phyloP scores from a whole-genome alignment of 2,113 vertebrate species.

The Grammomys surdaster region DNA sequence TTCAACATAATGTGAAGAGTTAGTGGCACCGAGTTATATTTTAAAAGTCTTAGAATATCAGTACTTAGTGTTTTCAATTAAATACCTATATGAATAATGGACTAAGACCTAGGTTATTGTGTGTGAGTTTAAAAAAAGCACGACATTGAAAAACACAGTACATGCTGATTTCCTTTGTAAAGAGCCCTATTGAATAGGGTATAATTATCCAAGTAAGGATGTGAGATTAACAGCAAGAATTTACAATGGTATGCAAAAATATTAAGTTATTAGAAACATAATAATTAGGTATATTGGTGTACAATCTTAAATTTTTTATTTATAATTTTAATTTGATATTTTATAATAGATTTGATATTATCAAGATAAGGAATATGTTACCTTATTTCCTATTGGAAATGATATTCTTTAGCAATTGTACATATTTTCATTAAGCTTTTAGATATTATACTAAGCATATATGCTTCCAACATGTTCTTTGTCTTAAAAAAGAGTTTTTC shows the following conservation, averaged over 20 bases:
- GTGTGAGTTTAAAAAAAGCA: not conserved
- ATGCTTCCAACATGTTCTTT: not conserved
- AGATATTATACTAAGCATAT: not conserved
- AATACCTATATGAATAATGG: not conserved
- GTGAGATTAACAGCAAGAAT: not conserved
- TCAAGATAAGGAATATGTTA: not conserved
- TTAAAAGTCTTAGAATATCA: not conserved
- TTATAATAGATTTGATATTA: not conserved
- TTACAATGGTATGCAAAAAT: not conserved
- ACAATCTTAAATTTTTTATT: not conserved
- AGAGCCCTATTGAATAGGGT: not conserved
- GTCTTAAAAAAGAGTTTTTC: not conserved
- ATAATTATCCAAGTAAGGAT: not conserved
- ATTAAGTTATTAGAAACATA: not conserved
- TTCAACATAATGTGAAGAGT: not conserved
- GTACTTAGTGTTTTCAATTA: constrained; percentile 10
- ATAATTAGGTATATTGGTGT: not conserved
- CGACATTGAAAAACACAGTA: not conserved
- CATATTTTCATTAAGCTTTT: not conserved
- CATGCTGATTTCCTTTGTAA: not conserved
- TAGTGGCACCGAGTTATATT: not conserved
- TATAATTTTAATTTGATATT: constrained; percentile 1
- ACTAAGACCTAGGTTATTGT: not conserved
- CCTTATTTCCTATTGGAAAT: not conserved
- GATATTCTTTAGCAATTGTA: not conserved